These are phyloP conservation scores for Amazona guildingii DNA, from an alignment of 2,113 vertebrate species.

Conservation along the genomic window DNA sequence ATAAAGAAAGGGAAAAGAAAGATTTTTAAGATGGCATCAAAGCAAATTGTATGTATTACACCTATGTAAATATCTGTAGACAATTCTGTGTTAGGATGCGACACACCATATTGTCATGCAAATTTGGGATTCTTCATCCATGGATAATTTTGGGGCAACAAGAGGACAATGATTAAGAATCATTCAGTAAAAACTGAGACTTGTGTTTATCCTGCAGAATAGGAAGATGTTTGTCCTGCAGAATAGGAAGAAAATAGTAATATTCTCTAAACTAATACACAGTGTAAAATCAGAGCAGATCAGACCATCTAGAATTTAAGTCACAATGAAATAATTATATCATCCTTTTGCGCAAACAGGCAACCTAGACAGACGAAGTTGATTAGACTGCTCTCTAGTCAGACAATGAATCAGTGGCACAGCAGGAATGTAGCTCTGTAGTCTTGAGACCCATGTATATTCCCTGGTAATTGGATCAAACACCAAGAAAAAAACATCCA, in stretches of 20 bases:
- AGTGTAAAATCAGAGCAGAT: constrained; percentile 26
- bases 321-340: constrained; percentile 49
- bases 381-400: constrained; percentile 33
- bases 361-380: constrained; percentile 39
- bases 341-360: constrained; percentile 42
- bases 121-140: neutral
- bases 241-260: neutral
- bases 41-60: neutral
- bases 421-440: constrained; percentile 20
- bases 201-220: neutral
- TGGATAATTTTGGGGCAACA: neutral
- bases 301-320: constrained; percentile 19
- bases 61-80: neutral
- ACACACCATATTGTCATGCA: accelerated
- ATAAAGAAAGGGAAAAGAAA: neutral
- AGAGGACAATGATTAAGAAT: neutral
- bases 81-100: neutral
- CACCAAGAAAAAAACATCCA: constrained; percentile 31
- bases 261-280: neutral
- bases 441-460: constrained; percentile 1
- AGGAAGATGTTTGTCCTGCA: constrained; percentile 6
- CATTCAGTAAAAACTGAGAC: neutral
- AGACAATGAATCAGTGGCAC: constrained; percentile 55
- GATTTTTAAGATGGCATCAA: neutral
- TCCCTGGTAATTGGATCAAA: constrained; percentile 37